phyloP scores from a whole-genome alignment of 2,888 invertebrate genomes.

The Parthenolecanium corni region DNA sequence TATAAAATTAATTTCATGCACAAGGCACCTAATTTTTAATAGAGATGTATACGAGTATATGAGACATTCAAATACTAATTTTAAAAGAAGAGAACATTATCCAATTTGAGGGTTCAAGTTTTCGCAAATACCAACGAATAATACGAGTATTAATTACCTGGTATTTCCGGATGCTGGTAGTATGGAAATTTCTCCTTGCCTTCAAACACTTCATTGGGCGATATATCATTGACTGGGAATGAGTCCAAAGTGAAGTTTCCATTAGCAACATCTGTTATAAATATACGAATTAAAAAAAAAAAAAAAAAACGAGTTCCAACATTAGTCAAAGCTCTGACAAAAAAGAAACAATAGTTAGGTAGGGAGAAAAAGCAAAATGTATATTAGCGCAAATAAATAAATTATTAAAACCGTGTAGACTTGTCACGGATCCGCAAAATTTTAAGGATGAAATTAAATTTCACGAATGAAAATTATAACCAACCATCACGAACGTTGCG shows the following conservation, averaged over 20 bases:
- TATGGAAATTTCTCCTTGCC: slow-evolving; percentile 13
- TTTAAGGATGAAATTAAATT: no score
- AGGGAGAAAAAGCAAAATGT: neutral
- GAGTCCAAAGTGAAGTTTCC: slow-evolving; percentile 61
- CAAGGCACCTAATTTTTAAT: no score
- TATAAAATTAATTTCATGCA: no score
- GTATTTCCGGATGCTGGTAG: slow-evolving; percentile 28
- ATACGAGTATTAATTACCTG: slow-evolving; percentile 20
- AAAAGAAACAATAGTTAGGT: slow-evolving; percentile 4
- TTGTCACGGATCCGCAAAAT: neutral
- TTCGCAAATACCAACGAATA: neutral
- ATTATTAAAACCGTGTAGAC: neutral
- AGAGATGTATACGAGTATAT: no score
- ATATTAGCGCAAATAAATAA: slow-evolving; percentile 8
- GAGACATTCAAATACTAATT: no score
- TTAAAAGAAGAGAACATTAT: no score
- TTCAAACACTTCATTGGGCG: slow-evolving; percentile 32
- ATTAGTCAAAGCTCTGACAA: neutral
- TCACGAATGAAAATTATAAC: no score
- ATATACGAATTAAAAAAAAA: no score
- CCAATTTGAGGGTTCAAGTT: no score
- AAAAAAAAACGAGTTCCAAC: neutral
- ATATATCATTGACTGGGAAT: slow-evolving; percentile 44
- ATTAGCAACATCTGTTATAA: slow-evolving; percentile 43
- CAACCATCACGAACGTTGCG: no score